These are phyloP conservation scores for Agapostemon virescens DNA, from an alignment of 2,888 invertebrate genomes.

Conservation along the genomic window DNA sequence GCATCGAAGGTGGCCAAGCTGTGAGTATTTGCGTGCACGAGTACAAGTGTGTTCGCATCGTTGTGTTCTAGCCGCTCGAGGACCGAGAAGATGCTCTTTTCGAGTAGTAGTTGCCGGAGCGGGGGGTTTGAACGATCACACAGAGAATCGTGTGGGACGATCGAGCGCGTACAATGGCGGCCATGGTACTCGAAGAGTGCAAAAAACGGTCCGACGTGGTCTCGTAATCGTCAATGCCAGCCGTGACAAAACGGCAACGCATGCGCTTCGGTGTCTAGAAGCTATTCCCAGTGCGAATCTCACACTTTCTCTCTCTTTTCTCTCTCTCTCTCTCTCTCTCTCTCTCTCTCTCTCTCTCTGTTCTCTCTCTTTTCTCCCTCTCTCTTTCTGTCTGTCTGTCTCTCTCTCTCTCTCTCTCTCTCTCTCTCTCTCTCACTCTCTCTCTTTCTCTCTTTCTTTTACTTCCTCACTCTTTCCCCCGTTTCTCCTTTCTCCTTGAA, in stretches of 20 bases:
- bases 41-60: conserved; percentile 52
- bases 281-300: conserved; percentile 35
- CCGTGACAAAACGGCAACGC: conserved; percentile 63
- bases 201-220: conserved; percentile 4
- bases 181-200: conserved; percentile 49
- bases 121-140: background rate
- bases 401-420: background rate
- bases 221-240: background rate
- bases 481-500: too few species aligned
- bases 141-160: background rate
- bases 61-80: conserved; percentile 40
- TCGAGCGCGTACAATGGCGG: background rate
- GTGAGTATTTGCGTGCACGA: conserved; percentile 61
- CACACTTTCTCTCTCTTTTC: conserved; percentile 16
- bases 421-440: too few species aligned
- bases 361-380: too few species aligned
- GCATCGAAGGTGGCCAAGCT: background rate
- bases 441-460: background rate
- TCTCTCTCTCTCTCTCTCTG: too few species aligned
- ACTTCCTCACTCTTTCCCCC: background rate
- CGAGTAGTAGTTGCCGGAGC: conserved; percentile 33
- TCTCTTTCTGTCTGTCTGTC: background rate
- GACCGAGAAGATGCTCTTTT: conserved; percentile 41
- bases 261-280: conserved; percentile 75
- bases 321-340: too few species aligned